Evolutionary conservation across 2,113 vertebrate species (phyloP).

Genomic region (Sceloporus tristichus): DNA sequence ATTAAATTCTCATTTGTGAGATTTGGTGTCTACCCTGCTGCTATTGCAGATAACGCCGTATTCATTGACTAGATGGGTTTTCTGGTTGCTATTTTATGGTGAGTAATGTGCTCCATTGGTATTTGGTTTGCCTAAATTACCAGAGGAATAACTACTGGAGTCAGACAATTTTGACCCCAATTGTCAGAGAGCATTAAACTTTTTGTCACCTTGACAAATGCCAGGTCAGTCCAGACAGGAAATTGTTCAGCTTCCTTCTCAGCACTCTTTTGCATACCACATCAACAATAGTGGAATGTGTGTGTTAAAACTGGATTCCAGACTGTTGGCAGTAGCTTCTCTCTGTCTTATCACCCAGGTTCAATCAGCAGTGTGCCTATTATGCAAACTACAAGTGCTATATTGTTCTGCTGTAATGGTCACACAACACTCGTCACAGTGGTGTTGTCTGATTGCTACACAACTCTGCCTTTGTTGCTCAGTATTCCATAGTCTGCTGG

Average conservation of each 20-base stretch:
- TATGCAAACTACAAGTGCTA: constrained; percentile 18
- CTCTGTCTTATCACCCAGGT: background rate
- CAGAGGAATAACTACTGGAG: constrained; percentile 20
- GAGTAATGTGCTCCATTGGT: background rate
- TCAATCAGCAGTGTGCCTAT: constrained; percentile 6
- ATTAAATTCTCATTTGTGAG: background rate
- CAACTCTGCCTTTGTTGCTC: constrained; percentile 62
- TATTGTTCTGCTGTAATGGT: constrained; percentile 47
- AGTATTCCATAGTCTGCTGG: constrained; percentile 61
- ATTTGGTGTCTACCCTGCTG: background rate
- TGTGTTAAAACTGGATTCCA: background rate
- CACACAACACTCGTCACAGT: constrained; percentile 61
- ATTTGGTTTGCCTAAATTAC: constrained; percentile 29
- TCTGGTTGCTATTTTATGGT: fast-evolving
- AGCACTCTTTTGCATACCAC: constrained; percentile 43
- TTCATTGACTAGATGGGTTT: background rate
- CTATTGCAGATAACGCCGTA: background rate
- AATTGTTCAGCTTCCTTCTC: constrained; percentile 46
- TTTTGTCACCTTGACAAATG: constrained; percentile 28
- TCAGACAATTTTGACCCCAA: constrained; percentile 50
- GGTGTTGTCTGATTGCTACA: constrained; percentile 44
- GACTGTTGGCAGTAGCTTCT: background rate
- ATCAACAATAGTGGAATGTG: constrained; percentile 16
- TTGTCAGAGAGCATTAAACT: constrained; percentile 16
- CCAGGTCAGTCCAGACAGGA: constrained; percentile 24